Conservation (phyloP, 2,113 vertebrate species). For the Rhea pennata region DNA sequence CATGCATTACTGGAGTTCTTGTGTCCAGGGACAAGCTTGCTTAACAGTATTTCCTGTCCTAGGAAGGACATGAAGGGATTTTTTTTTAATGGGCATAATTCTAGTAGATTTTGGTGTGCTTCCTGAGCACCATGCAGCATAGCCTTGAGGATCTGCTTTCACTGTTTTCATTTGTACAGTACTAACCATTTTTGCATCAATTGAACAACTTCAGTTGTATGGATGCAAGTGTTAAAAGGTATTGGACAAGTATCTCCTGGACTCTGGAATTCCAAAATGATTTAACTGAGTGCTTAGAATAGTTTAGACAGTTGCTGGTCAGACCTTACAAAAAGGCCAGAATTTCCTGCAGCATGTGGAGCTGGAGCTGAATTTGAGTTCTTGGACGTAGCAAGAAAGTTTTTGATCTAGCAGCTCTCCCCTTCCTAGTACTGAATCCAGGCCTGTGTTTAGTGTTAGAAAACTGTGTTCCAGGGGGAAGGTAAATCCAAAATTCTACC, state of each 20-base stretch:
- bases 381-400: background rate
- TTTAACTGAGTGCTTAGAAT: background rate
- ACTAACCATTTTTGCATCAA: background rate
- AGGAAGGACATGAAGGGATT: background rate
- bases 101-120: background rate
- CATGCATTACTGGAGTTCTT: constrained; percentile 27
- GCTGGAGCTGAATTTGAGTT: background rate
- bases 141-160: background rate
- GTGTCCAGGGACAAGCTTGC: background rate
- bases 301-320: background rate
- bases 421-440: background rate
- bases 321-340: background rate
- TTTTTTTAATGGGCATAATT: background rate
- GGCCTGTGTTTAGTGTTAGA: background rate
- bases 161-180: background rate
- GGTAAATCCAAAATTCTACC: background rate
- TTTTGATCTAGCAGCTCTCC: background rate
- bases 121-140: background rate
- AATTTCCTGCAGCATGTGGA: background rate
- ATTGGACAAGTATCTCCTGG: background rate
- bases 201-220: background rate
- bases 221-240: background rate
- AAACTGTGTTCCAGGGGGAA: background rate
- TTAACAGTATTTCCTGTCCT: background rate
- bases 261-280: background rate